A percentile compares a stretch with the other conserved stretches of the same genome.
phyloP scores from a whole-genome alignment of 2,888 invertebrate species.

The Plusia festucae region DNA sequence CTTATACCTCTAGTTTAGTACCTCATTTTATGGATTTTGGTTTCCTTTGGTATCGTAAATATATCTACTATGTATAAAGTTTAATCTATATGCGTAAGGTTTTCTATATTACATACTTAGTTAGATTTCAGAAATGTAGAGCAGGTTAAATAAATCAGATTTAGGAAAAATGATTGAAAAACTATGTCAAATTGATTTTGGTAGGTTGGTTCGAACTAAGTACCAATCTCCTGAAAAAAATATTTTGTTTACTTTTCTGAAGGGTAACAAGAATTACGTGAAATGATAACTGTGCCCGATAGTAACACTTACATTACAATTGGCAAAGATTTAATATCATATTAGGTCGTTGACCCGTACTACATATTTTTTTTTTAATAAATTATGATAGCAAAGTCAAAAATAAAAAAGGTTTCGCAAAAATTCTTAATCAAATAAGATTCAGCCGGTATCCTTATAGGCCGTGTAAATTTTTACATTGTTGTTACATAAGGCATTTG shows the following conservation, averaged over 20 bases:
- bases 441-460: background rate
- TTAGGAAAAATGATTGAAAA: no score
- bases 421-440: background rate
- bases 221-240: background rate
- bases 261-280: background rate
- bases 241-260: conserved; percentile 4
- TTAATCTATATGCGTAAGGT: no score
- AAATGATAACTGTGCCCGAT: background rate
- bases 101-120: no score
- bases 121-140: no score
- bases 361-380: no score
- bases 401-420: background rate
- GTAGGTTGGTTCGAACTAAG: no score
- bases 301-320: background rate
- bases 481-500: background rate
- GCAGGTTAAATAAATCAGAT: no score
- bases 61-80: no score
- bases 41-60: background rate
- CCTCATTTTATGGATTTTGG: background rate
- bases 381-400: no score
- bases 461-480: background rate
- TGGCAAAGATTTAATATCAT: background rate
- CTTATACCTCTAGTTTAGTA: background rate
- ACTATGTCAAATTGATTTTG: no score
- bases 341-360: background rate